Evolutionary conservation across 2,113 vertebrate species (phyloP).

Genomic region (Brienomyrus longianalis): DNA sequence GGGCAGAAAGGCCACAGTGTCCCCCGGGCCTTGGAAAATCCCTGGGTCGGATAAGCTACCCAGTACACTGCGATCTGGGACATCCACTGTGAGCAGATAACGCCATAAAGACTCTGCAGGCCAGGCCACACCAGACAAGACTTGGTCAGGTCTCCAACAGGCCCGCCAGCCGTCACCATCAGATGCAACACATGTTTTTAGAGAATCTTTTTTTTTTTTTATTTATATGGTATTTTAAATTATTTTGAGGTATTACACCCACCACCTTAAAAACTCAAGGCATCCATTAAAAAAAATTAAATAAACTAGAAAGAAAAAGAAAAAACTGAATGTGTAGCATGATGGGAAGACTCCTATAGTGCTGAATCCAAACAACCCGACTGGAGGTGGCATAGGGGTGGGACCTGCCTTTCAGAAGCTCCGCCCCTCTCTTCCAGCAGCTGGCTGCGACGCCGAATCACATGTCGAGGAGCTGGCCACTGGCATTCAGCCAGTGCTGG

Average conservation of each 20-base stretch:
- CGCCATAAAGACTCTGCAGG: slow-evolving; percentile 22
- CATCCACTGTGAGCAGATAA: slow-evolving; percentile 88
- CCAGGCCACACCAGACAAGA: background rate
- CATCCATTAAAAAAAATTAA: slow-evolving; percentile 50
- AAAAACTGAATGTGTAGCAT: slow-evolving; percentile 58
- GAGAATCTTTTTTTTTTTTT: slow-evolving; percentile 55
- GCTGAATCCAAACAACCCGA: slow-evolving; percentile 48
- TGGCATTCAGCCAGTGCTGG: slow-evolving; percentile 35
- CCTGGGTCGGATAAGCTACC: slow-evolving; percentile 90
- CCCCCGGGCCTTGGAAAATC: slow-evolving; percentile 94
- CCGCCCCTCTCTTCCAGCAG: slow-evolving; percentile 44
- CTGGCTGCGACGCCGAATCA: slow-evolving; percentile 27
- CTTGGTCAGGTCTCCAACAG: slow-evolving; percentile 2
- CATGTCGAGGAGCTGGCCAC: slow-evolving; percentile 58
- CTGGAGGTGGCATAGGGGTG: slow-evolving; percentile 20
- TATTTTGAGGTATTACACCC: slow-evolving; percentile 83
- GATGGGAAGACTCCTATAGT: slow-evolving; percentile 44
- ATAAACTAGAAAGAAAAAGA: slow-evolving; percentile 23
- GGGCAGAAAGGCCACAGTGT: slow-evolving; percentile 78
- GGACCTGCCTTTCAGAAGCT: slow-evolving; percentile 36
- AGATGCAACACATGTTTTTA: slow-evolving; percentile 51
- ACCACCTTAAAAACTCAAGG: slow-evolving; percentile 78
- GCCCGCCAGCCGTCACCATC: slow-evolving; percentile 36
- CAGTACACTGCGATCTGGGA: slow-evolving; percentile 73
- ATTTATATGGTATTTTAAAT: slow-evolving; percentile 80